Evolutionary conservation across 2,888 invertebrate species (phyloP), one percentile per base, ranked within the genome.

Genomic region (Syritta pipiens): DNA sequence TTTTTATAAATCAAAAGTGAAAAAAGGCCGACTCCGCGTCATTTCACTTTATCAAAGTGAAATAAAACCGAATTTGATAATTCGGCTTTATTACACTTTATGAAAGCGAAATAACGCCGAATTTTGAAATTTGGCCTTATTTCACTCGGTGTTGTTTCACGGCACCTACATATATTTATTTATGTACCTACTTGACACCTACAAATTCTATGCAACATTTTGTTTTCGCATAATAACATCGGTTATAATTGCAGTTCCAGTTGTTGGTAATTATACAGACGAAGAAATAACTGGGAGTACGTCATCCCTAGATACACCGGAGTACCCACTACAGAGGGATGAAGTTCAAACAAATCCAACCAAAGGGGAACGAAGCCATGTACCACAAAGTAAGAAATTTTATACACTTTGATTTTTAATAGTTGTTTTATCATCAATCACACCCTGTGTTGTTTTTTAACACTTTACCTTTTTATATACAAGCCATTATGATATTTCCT

Each of bases 311-410:
- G 90, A 90, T 82, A 90, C 89, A 82, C 90, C 90, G 82, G 93
- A 93, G 87, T 92, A 92, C 89, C 92, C 93, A 74, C 88, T 93
- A 83, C 93, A 93, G 87, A 90, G 93, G 83, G 93, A 93, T 88
- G 93, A 93, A 88, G 93, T 93, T 79, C 92, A 93, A 79, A 90
- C 90, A 68, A 90, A 91, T 79, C 90, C 90, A 59, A 90, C 89
- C 83, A 91, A 90, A 87, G 91, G 90, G 81, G 91, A 92, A 83
- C 88, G 89, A 77, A 90, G 89, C 86, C 85, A 86, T 68, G 85
- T 84, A 59, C 88, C 88, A 37, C 87, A 86, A 84, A 85, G 88
- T 88, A 84, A 85, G 86, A 53, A 42, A n/a, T n/a, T n/a, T n/a
- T n/a, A n/a, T n/a, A n/a, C n/a, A n/a, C n/a, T n/a, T n/a, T n/a